Conservation (phyloP, 1,140 invertebrate species). For the Nephotettix cincticeps region DNA sequence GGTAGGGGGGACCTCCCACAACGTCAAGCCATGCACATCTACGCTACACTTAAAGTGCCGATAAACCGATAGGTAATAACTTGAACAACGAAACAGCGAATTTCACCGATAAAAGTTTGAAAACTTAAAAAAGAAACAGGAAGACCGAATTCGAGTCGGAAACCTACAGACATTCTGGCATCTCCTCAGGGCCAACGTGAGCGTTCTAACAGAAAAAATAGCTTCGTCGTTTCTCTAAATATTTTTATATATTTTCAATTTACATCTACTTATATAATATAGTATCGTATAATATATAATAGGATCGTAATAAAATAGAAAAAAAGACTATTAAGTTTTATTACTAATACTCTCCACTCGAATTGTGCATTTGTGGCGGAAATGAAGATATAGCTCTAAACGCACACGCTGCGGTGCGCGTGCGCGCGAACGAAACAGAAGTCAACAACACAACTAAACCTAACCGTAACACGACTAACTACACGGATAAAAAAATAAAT, state of each 20-base stretch:
- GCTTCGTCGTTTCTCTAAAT: conserved; percentile 40
- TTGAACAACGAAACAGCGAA: conserved; percentile 14
- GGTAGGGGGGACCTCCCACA: not conserved
- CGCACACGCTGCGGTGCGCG: not conserved
- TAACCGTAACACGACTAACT: not conserved
- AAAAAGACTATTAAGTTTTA: conserved; percentile 40
- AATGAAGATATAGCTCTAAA: conserved; percentile 6
- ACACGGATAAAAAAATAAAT: conserved; percentile 17
- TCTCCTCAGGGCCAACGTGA: conserved; percentile 33
- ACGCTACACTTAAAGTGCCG: conserved; percentile 14
- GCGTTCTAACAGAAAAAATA: conserved; percentile 43
- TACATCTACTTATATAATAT: conserved; percentile 41
- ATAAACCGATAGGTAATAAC: conserved; percentile 7
- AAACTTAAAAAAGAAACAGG: conserved; percentile 34
- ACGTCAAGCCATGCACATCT: conserved; percentile 13
- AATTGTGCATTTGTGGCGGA: conserved; percentile 18
- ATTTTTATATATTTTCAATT: conserved; percentile 38
- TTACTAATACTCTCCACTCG: conserved; percentile 38
- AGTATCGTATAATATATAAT: conserved; percentile 39
- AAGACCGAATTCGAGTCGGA: conserved; percentile 36
- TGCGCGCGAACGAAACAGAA: not conserved
- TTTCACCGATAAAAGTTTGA: conserved; percentile 18
- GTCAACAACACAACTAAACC: conserved; percentile 22
- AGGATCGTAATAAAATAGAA: conserved; percentile 44
- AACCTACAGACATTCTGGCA: conserved; percentile 33